Evolutionary conservation across 1,140 invertebrate species (phyloP), one percentile per base, ranked within the genome.

Genomic region (Lutraria rhynchaena): DNA sequence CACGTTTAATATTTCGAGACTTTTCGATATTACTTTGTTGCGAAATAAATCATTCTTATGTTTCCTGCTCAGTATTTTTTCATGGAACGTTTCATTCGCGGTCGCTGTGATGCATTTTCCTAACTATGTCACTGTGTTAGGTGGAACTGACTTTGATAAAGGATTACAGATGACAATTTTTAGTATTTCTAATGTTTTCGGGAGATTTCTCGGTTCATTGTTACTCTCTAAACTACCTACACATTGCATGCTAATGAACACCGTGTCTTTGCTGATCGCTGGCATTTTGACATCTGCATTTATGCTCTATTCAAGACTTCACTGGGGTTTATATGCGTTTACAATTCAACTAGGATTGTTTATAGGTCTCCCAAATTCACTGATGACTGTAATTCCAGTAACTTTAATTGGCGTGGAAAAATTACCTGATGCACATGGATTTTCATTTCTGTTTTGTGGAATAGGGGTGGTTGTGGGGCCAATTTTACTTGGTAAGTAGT

Each of bases 241-340:
- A 2, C 31, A 65, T 33, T 22, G 33, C 7, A n/a, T 76, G 2
- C 24, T 29, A 7, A 15, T 76, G 11, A 41, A 76, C 27, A 11
- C 35, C 1, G 35, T 9, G 19, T 31, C 51, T 17, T 33, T 65
- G 27, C 41, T 11, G 1, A 13, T 65, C 17, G 27, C 60, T 13
- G 74, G 74, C 17, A 33, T 65, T 9, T 13, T 37, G 11, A 76
- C 74, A 7, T 29, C 60, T 49, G 11, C 60, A n/a, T 80, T 80
- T n/a, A n/a, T n/a, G n/a, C n/a, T n/a, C n/a, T n/a, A n/a, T n/a
- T n/a, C n/a, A n/a, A n/a, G n/a, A n/a, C n/a, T n/a, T n/a, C n/a
- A n/a, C n/a, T n/a, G n/a, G n/a, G n/a, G n/a, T n/a, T n/a, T n/a
- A n/a, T n/a, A n/a, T n/a, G n/a, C n/a, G n/a, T n/a, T n/a, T n/a